Conservation (phyloP, 1,140 invertebrate species). For the Agrypnia vestita region DNA sequence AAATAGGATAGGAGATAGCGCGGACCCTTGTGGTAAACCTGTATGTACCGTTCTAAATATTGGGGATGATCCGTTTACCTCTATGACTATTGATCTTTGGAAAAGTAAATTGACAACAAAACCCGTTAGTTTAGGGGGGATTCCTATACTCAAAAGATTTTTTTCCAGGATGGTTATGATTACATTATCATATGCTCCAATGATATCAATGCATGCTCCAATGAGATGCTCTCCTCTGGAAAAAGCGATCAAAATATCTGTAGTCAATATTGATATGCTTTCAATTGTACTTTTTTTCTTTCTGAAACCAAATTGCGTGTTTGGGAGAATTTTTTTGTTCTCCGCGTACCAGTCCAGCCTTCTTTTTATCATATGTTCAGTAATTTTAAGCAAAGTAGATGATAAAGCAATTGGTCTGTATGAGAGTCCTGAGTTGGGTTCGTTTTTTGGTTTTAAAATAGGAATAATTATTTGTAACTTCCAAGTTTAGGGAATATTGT, state of each 20-base stretch:
- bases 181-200: not conserved
- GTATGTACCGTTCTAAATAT: not conserved
- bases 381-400: not conserved
- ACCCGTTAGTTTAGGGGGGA: not conserved
- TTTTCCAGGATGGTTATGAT: not conserved
- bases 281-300: conserved; percentile 1
- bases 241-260: not conserved
- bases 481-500: not conserved
- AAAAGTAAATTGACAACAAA: not conserved
- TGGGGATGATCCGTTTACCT: not conserved
- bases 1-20: not conserved
- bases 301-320: not conserved
- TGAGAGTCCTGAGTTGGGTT: not conserved
- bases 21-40: not conserved
- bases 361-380: not conserved
- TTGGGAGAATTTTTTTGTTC: not conserved
- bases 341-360: not conserved
- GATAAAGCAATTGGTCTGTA: not conserved
- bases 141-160: not conserved
- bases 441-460: not conserved
- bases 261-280: not conserved
- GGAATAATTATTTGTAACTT: not conserved
- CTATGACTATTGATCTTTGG: not conserved
- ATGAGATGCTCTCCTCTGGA: not conserved
- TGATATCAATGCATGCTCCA: not conserved